A percentile compares a stretch with the other conserved stretches of the same genome.
phyloP scores from a whole-genome alignment of 1,140 invertebrate genomes.

The Drosophila kanapiae region DNA sequence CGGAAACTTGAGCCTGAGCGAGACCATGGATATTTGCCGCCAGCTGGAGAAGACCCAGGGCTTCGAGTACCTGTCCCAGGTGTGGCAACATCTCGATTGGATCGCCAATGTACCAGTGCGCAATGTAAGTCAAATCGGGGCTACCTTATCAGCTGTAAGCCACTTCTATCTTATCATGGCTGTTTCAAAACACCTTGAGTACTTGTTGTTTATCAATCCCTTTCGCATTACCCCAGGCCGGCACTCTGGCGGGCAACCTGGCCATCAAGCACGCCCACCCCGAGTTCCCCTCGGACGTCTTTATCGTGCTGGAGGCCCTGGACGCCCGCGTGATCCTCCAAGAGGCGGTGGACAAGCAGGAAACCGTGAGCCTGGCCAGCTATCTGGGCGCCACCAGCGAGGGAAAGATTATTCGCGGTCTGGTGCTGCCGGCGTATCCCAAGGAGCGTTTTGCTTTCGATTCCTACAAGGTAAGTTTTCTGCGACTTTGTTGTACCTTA shows the following conservation, averaged over 20 bases:
- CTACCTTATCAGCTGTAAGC: slow-evolving; percentile 21
- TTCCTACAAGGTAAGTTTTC: slow-evolving; percentile 87
- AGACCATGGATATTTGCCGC: slow-evolving; percentile 88
- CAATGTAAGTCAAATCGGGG: slow-evolving; percentile 86
- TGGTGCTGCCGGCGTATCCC: slow-evolving; percentile 62
- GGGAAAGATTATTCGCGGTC: slow-evolving; percentile 60
- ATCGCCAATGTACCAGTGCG: slow-evolving; percentile 90
- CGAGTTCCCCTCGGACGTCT: slow-evolving; percentile 92
- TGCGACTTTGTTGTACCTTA: background rate
- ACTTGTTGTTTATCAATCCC: slow-evolving; percentile 19
- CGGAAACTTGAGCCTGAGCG: slow-evolving; percentile 88
- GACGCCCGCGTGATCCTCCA: slow-evolving; percentile 86
- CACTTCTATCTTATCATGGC: slow-evolving; percentile 38
- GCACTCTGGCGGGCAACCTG: slow-evolving; percentile 92
- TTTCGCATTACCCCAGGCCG: slow-evolving; percentile 85
- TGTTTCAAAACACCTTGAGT: slow-evolving; percentile 11
- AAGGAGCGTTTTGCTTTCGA: slow-evolving; percentile 61
- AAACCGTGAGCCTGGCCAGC: slow-evolving; percentile 53
- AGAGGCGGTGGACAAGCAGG: slow-evolving; percentile 30
- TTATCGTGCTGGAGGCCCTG: slow-evolving; percentile 89
- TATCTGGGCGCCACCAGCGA: slow-evolving; percentile 54
- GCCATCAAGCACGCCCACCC: slow-evolving; percentile 90
- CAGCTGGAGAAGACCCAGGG: slow-evolving; percentile 85
- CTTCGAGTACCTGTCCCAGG: slow-evolving; percentile 86
- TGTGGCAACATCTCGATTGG: slow-evolving; percentile 88